Evolutionary conservation across 2,113 vertebrate species (phyloP), one percentile per base, ranked within the genome.

Genomic region (Condylura cristata): DNA sequence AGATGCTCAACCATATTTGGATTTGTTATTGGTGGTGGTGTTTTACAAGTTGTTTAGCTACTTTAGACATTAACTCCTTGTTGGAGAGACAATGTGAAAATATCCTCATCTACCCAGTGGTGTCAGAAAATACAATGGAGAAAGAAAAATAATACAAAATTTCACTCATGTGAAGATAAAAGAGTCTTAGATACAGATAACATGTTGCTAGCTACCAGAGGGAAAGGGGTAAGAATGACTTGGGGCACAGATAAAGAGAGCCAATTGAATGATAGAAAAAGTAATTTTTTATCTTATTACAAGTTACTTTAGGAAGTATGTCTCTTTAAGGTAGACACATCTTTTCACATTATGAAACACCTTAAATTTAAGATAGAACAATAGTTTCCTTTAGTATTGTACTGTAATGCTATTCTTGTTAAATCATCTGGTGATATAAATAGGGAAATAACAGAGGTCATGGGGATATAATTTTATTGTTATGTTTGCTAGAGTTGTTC

Each of bases 281-380:
- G 5, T 6, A 32, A 22, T 18, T 16, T 60, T 88, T 66, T 48
- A 81, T 1, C n/a, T 13, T 41, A 48, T 37, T 60, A 53, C 5
- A 74, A 86, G 13, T 30, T 61, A 60, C 58, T 79, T 85, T 48
- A 51, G 34, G 30, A 37, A 71, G 58, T 75, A 66, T 1, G 0
- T n/a, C 0, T 74, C 3, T 53, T 11, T 9, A n/a, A 76, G 22
- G 5, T 16, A 37, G 24, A 30, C 2, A 24, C 0, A 37, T 56
- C 37, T 75, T 0, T 37, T 89, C 22, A 78, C 6, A 93, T 87
- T 2, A 63, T 13, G 7, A 74, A 46, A 48, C 28, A 68, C 2
- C 56, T 74, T 72, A n/a, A 61, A 32, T 70, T 80, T 39, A 81
- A 76, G 51, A 76, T 16, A 61, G 9, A 66, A 18, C 56, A 12